Percentiles rank a stretch among this genome's conserved stretches.
Evolutionary conservation across 1,140 invertebrate genomes (phyloP).

Genomic region (Polyergus mexicanus): DNA sequence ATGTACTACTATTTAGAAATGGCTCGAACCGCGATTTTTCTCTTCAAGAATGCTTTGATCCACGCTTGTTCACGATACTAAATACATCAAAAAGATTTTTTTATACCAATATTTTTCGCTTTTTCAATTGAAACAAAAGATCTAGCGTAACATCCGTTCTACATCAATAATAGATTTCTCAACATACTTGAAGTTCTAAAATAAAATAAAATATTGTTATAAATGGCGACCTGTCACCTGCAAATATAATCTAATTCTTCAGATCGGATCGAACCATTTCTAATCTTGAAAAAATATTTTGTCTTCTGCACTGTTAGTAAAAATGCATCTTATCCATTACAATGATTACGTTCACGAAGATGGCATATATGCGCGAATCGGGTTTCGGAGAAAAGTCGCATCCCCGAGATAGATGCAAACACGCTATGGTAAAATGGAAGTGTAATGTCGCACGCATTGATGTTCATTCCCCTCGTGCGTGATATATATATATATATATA

Average conservation of each 20-base stretch:
- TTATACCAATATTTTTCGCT: not conserved
- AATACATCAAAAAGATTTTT: slow-evolving; percentile 8
- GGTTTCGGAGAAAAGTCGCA: slow-evolving; percentile 23
- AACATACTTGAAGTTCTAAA: slow-evolving; percentile 2
- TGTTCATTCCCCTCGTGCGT: slow-evolving; percentile 29
- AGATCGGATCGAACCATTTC: slow-evolving; percentile 18
- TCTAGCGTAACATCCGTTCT: not conserved
- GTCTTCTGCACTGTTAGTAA: slow-evolving; percentile 39
- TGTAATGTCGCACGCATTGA: slow-evolving; percentile 52
- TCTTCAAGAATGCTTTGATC: not conserved
- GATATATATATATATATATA: slow-evolving; percentile 55
- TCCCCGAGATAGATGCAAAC: slow-evolving; percentile 42
- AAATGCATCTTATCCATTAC: slow-evolving; percentile 71
- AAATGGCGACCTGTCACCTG: not conserved
- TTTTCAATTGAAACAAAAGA: not conserved
- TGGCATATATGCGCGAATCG: slow-evolving; percentile 58
- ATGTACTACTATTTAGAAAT: slow-evolving; percentile 19
- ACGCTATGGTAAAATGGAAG: slow-evolving; percentile 58
- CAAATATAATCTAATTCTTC: not conserved
- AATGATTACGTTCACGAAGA: slow-evolving; percentile 52
- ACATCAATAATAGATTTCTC: not conserved
- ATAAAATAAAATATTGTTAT: not conserved
- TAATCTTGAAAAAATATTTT: slow-evolving; percentile 31
- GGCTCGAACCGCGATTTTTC: slow-evolving; percentile 14
- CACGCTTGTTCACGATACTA: not conserved